Evolutionary conservation across 2,797 vertebrate species (phyloP), one percentile per base, ranked within the genome.

Genomic region (Nothura maculosa): DNA sequence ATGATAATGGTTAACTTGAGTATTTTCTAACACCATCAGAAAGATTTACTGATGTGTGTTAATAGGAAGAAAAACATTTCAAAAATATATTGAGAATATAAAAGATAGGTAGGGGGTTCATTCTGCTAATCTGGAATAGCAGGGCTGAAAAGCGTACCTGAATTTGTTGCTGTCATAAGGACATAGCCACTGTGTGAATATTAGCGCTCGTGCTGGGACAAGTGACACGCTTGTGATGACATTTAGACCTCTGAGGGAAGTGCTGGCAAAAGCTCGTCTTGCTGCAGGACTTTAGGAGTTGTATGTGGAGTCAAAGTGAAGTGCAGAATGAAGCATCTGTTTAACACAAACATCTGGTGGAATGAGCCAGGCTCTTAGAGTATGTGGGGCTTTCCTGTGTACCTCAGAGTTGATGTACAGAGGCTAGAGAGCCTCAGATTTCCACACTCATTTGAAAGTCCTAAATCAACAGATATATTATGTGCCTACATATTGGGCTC

Each of bases 31-130:
- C 38, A 85, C 62, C 70, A 76, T 55, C 50, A 73, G 60, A 81
- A 47, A 77, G 54, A n/a, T 86, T 68, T 32, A 62, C 4, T 47
- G 74, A 22, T 62, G 25, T 43, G 20, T 27, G 13, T 57, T 86
- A 92, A 61, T 7, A 74, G 85, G 27, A 60, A 61, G 48, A 45
- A 80, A 92, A 75, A 14, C 30, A 36, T 72, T 91, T 91, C 32
- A 7, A 75, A 36, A 55, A 52, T 47, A 11, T 69, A 40, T 2
- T 1, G 1, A 10, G 52, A 85, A 62, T 79, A 79, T 81, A 54
- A 78, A 77, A 79, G 50, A 45, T 8, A 43, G 43, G 21, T 30
- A 50, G 18, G 47, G 52, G 52, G 74, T 89, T 87, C 87, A 6
- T 66, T 50, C 60, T 22, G 13, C 52, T 86, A 6, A 5, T 77